Evolutionary conservation across 2,888 invertebrate genomes (phyloP), one percentile per base, ranked within the genome.

Genomic region (Dinocampus coccinellae): DNA sequence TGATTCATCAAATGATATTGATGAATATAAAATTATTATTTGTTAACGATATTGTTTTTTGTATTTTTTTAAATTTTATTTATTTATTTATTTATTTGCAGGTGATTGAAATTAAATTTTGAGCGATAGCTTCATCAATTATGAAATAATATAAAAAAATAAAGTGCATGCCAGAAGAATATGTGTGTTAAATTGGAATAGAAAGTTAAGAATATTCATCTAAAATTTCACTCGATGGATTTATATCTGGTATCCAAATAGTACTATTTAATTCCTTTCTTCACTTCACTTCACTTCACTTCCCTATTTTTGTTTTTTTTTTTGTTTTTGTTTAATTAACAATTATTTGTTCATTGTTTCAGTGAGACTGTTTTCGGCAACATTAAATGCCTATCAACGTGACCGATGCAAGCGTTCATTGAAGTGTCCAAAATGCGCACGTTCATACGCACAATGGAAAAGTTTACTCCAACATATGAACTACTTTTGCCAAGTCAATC

Each of bases 401-500:
- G 13, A 6, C 1, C 10, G 42, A 22, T 68, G 68, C 61, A 68
- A 68, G 52, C 16, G 16, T 13, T 52, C 68, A 10, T 61, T 68
- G 24, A 29, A 64, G 62, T 87, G 87, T 61, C 78, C 80, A 0
- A 82, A 81, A 6, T 87, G 87, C 66, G 78, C 81, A 47, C 80
- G 82, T 65, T 77, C 80, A 10, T 87, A 86, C 75, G 81, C 81
- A 60, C 82, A 79, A 74, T 82, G 82, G 75, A 80, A 81, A 39
- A 85, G 83, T 53, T 75, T 87, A 62, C 81, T 74, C 52, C 81
- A 83, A 3, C 94, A 94, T 85, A 90, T 92, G 81, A 91, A 91
- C 80, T 92, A 92, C 82, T 94, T 94, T 86, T 94, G 94, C 85
- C 90, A 91, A 75, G 91, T 91, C 64, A 90, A 90, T 78, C 91